These are phyloP conservation scores for Apodemia zela DNA, from an alignment of 2,888 invertebrate genomes.

Conservation along the genomic window DNA sequence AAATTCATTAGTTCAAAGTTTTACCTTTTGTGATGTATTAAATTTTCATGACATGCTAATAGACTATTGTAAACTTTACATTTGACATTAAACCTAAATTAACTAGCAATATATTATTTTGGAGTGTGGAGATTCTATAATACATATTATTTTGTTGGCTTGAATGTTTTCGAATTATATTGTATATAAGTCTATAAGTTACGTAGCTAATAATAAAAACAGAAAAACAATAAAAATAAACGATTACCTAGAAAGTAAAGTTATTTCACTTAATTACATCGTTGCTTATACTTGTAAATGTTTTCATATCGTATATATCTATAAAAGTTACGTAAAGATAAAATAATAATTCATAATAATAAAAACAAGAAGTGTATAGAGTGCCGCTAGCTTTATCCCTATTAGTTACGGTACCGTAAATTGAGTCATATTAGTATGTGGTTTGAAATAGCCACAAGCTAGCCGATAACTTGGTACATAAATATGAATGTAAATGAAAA, in stretches of 20 bases:
- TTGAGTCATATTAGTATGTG: too few species aligned
- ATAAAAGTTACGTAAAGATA: too few species aligned
- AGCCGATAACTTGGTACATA: too few species aligned
- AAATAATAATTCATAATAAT: too few species aligned
- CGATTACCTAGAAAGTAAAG: too few species aligned
- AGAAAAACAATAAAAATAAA: too few species aligned
- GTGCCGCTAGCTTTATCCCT: too few species aligned
- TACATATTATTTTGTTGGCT: background rate
- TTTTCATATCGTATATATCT: background rate
- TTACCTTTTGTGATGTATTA: conserved; percentile 3
- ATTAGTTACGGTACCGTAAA: too few species aligned
- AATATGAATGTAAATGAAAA: too few species aligned
- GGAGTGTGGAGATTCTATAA: background rate
- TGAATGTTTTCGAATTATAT: background rate
- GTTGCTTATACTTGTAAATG: background rate
- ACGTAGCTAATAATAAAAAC: too few species aligned
- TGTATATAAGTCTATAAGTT: background rate
- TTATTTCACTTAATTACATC: background rate
- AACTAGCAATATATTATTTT: background rate
- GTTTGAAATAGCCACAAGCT: too few species aligned
- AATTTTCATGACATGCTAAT: conserved; percentile 1
- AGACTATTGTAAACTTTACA: background rate
- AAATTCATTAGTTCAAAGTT: conserved; percentile 6
- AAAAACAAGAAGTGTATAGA: too few species aligned
- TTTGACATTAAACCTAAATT: background rate